These are phyloP conservation scores for Temnothorax ravouxi DNA, from an alignment of 2,888 invertebrate genomes.

Conservation along the genomic window DNA sequence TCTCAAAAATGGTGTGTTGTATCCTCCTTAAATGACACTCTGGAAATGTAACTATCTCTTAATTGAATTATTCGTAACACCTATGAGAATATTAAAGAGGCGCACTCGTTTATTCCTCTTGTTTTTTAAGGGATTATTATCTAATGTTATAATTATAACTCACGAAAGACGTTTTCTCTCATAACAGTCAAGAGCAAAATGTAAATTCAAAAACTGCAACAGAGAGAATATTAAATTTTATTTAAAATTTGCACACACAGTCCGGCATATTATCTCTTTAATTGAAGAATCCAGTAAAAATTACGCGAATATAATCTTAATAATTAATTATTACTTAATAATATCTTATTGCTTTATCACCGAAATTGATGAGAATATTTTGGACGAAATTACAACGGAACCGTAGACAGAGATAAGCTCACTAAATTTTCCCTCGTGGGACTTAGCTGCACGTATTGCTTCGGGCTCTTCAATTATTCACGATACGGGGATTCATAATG, in stretches of 20 bases:
- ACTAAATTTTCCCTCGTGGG: conserved; percentile 11
- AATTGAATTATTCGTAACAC: not conserved
- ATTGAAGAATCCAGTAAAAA: not conserved
- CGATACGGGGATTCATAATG: conserved; percentile 18
- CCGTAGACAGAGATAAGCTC: conserved; percentile 15
- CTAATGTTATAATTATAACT: conserved; percentile 7
- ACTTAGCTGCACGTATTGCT: conserved; percentile 39
- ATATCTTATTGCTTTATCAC: not conserved
- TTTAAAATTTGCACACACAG: not conserved
- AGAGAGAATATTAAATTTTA: conserved; percentile 5
- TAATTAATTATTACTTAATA: not conserved
- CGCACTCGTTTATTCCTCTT: not conserved
- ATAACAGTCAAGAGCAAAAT: not conserved
- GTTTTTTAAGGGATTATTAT: not conserved
- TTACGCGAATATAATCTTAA: not conserved
- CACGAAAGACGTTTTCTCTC: not conserved
- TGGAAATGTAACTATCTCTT: conserved; percentile 1
- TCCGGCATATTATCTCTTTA: not conserved
- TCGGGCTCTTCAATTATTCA: conserved; percentile 44
- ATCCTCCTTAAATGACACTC: conserved; percentile 17
- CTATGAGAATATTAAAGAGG: not conserved
- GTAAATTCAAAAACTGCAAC: not conserved
- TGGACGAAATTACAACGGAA: not conserved
- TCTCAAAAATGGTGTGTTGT: conserved; percentile 57
- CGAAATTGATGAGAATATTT: conserved; percentile 8